Conservation (phyloP, 2,888 invertebrate genomes). For the Agelastica alni region DNA sequence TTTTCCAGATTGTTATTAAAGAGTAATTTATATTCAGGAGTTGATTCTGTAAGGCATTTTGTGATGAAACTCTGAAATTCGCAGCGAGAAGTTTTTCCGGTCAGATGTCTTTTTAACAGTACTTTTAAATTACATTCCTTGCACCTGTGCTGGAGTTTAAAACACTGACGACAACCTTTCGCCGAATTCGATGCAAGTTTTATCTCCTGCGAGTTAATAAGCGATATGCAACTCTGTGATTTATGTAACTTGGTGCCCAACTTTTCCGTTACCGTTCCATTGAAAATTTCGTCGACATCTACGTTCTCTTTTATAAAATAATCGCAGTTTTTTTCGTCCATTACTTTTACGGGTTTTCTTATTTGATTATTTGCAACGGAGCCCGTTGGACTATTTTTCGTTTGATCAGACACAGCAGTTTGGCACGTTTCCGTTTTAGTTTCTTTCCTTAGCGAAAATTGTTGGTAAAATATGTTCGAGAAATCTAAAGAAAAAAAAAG, state of each 20-base stretch:
- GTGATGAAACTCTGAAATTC: constrained; percentile 35
- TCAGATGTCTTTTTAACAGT: constrained; percentile 27
- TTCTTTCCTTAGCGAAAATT: constrained; percentile 15
- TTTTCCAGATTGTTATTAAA: constrained; percentile 30
- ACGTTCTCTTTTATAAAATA: constrained; percentile 25
- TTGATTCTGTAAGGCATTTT: constrained; percentile 33
- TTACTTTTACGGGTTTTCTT: neutral
- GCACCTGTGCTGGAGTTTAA: constrained; percentile 34
- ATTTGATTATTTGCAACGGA: neutral
- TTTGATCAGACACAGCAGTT: neutral
- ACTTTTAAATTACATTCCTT: constrained; percentile 34
- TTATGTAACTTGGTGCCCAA: constrained; percentile 43
- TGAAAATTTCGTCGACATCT: constrained; percentile 16
- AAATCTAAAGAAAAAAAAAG: constrained; percentile 18
- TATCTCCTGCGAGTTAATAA: constrained; percentile 28
- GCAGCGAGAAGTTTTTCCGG: constrained; percentile 28
- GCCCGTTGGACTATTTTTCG: neutral
- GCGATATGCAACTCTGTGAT: constrained; percentile 45
- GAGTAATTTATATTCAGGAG: constrained; percentile 27
- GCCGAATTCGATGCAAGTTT: constrained; percentile 4
- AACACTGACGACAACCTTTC: constrained; percentile 34
- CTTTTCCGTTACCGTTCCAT: constrained; percentile 14
- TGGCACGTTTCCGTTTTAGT: constrained; percentile 14
- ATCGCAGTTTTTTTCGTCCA: constrained; percentile 3
- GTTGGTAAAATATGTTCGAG: constrained; percentile 10